Conservation (phyloP, 2,888 invertebrate species). For the Escarpia spicata region DNA sequence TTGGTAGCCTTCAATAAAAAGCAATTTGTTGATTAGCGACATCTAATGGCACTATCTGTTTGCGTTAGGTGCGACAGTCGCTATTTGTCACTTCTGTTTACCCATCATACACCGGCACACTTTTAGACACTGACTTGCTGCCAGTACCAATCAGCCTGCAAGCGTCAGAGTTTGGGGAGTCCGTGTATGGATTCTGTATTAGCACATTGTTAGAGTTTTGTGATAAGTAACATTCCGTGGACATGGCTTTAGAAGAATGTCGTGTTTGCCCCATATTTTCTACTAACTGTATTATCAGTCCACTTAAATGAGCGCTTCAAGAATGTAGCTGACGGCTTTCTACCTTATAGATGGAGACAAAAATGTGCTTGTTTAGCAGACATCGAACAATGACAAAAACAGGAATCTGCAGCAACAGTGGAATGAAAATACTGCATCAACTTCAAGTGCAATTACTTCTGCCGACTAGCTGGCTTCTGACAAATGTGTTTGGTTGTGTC, state of each 20-base stretch:
- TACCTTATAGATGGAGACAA: background rate
- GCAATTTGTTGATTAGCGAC: conserved; percentile 16
- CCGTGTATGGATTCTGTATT: background rate
- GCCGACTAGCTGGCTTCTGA: background rate
- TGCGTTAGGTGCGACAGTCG: conserved; percentile 6
- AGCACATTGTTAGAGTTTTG: background rate
- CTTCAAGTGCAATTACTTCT: background rate
- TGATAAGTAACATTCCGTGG: background rate
- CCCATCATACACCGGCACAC: conserved; percentile 10
- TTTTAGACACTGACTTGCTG: conserved; percentile 12
- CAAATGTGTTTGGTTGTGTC: background rate
- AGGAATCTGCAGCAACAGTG: background rate
- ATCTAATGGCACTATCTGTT: conserved; percentile 13
- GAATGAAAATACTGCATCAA: conserved; percentile 4
- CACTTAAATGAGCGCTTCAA: background rate
- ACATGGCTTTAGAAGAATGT: background rate
- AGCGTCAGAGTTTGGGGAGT: background rate
- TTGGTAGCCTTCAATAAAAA: conserved; percentile 6
- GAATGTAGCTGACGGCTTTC: background rate
- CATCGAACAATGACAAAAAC: background rate
- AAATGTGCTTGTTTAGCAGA: background rate
- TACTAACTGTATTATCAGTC: conserved; percentile 11
- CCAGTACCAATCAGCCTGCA: background rate
- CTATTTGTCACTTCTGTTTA: conserved; percentile 13
- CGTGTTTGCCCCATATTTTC: background rate